Conservation (phyloP, 2,888 invertebrate genomes). For the Cheilosia vernalis region DNA sequence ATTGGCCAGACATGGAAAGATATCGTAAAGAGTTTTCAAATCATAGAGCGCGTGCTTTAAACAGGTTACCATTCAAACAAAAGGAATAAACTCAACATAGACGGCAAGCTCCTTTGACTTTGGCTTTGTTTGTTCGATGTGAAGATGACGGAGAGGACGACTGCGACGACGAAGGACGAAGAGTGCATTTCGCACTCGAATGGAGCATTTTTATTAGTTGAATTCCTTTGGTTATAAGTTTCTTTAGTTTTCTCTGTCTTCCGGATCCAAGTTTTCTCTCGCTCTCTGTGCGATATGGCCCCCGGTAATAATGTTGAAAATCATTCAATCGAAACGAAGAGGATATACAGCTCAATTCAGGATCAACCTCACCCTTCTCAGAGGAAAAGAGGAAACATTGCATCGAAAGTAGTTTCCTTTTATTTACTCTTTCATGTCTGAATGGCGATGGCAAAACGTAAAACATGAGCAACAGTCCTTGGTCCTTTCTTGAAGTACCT, state of each 20-base stretch:
- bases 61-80: conserved; percentile 56
- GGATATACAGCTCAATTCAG: conserved; percentile 60
- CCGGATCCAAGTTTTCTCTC: background rate
- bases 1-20: background rate
- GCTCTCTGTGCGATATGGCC: conserved; percentile 13
- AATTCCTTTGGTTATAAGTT: conserved; percentile 80
- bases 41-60: conserved; percentile 42
- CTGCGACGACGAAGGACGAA: conserved; percentile 10
- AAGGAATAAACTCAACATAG: conserved; percentile 48
- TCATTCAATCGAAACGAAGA: conserved; percentile 68
- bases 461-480: conserved; percentile 30
- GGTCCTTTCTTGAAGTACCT: background rate
- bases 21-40: conserved; percentile 20
- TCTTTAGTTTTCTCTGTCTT: conserved; percentile 2
- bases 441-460: conserved; percentile 5
- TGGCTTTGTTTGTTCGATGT: conserved; percentile 56
- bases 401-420: conserved; percentile 23
- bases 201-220: conserved; percentile 83
- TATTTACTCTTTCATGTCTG: conserved; percentile 53
- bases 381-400: background rate
- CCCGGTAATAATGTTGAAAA: conserved; percentile 63
- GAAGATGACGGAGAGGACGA: conserved; percentile 22
- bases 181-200: conserved; percentile 82
- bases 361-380: background rate
- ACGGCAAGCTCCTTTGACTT: conserved; percentile 19